phyloP scores from a whole-genome alignment of 2,113 vertebrate genomes.

The Oenanthe oenanthe region DNA sequence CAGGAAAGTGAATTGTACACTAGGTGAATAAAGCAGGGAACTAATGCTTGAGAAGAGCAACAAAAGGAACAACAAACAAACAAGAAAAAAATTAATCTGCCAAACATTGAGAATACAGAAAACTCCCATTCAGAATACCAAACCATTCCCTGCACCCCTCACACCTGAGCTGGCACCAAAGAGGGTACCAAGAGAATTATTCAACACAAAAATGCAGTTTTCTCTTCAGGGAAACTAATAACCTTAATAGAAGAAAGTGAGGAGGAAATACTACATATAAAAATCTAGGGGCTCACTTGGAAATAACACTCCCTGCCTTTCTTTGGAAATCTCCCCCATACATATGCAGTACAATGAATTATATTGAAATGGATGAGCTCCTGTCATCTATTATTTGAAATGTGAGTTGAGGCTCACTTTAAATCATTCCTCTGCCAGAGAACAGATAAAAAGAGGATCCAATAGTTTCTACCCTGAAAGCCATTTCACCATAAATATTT shows the following conservation, averaged over 20 bases:
- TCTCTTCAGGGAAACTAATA: background rate
- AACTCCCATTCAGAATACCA: background rate
- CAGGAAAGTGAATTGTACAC: background rate
- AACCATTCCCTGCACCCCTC: background rate
- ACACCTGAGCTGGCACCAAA: background rate
- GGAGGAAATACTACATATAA: background rate
- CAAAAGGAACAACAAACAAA: background rate
- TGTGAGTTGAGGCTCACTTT: conserved; percentile 39
- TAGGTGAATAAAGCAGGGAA: background rate
- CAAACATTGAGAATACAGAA: background rate
- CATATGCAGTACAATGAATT: conserved; percentile 41
- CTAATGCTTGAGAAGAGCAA: background rate
- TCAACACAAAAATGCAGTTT: background rate
- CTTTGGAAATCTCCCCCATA: conserved; percentile 25
- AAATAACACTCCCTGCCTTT: conserved; percentile 8
- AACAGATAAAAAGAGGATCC: conserved; percentile 7
- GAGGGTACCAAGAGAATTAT: background rate
- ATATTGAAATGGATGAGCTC: conserved; percentile 48
- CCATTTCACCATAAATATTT: conserved; percentile 45
- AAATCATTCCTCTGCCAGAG: conserved; percentile 36
- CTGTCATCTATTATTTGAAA: conserved; percentile 60
- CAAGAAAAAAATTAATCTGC: background rate
- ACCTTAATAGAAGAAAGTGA: background rate
- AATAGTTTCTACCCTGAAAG: conserved; percentile 23
- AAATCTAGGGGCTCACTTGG: background rate